phyloP scores from a whole-genome alignment of 2,888 invertebrate species.

The Priocnemis perturbator region DNA sequence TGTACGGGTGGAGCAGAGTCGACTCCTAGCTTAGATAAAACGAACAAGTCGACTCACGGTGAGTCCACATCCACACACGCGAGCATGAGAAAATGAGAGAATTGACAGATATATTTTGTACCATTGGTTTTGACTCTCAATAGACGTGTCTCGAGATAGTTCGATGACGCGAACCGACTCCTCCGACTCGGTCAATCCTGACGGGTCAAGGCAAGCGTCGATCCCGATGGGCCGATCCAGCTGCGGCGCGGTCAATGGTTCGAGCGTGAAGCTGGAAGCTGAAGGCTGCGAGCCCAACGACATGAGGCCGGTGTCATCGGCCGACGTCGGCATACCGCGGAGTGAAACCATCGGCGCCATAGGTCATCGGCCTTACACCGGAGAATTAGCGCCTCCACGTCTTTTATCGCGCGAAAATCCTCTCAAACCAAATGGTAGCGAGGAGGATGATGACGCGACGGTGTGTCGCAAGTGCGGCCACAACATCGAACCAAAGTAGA shows the following conservation, averaged over 20 bases:
- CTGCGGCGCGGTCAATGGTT: slow-evolving; percentile 43
- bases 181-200: slow-evolving; percentile 26
- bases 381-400: slow-evolving; percentile 28
- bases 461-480: slow-evolving; percentile 68
- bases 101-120: too few relatives aligned
- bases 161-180: slow-evolving; percentile 33
- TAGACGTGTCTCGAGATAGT: slow-evolving; percentile 43
- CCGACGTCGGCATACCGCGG: slow-evolving; percentile 56
- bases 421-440: background rate
- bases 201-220: slow-evolving; percentile 4
- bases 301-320: background rate
- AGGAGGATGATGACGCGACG: slow-evolving; percentile 7
- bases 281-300: slow-evolving; percentile 28
- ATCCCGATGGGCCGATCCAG: slow-evolving; percentile 27
- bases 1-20: slow-evolving; percentile 59
- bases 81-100: too few relatives aligned
- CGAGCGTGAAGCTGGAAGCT: slow-evolving; percentile 35
- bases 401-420: slow-evolving; percentile 1
- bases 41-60: slow-evolving; percentile 44
- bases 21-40: slow-evolving; percentile 58
- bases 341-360: slow-evolving; percentile 71
- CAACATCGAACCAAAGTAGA: slow-evolving; percentile 25
- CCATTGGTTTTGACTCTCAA: background rate
- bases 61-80: too few relatives aligned
- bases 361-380: slow-evolving; percentile 55